These are phyloP conservation scores for Andrena praecox DNA, from an alignment of 2,888 invertebrate species.

Conservation along the genomic window DNA sequence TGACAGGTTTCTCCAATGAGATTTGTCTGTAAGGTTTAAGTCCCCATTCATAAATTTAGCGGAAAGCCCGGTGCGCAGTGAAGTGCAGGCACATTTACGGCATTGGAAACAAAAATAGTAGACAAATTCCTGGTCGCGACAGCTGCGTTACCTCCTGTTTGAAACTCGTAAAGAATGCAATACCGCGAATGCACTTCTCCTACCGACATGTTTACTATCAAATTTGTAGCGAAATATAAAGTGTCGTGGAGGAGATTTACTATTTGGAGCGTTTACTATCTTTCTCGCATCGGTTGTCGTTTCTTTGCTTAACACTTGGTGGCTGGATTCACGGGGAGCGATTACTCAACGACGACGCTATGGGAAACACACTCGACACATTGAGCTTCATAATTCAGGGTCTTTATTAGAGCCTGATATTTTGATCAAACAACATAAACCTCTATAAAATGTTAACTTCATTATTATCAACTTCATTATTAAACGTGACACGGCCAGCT, in stretches of 20 bases:
- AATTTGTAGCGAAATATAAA: slow-evolving; percentile 7
- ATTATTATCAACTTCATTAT: too few species aligned
- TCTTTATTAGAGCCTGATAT: not conserved
- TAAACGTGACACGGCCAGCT: too few species aligned
- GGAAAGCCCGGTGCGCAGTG: not conserved
- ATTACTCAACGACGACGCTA: not conserved
- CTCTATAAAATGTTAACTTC: too few species aligned
- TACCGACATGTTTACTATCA: slow-evolving; percentile 11
- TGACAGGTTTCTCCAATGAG: not conserved
- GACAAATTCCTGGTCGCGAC: slow-evolving; percentile 21
- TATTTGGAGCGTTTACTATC: not conserved
- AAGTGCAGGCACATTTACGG: slow-evolving; percentile 20
- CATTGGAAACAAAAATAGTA: slow-evolving; percentile 20
- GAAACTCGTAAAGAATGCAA: slow-evolving; percentile 33
- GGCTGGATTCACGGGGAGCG: not conserved
- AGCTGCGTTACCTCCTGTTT: slow-evolving; percentile 29
- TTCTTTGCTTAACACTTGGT: not conserved
- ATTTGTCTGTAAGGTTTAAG: not conserved
- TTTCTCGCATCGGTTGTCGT: not conserved
- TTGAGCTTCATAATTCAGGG: not conserved
- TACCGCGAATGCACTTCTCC: slow-evolving; percentile 17
- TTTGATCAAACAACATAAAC: too few species aligned
- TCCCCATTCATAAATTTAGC: slow-evolving; percentile 4
- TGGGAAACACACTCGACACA: not conserved
- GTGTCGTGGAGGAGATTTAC: not conserved